A percentile compares a stretch with the other conserved stretches of the same genome.
Conservation (phyloP, 2,888 invertebrate species). For the Drosophila kuntzei region DNA sequence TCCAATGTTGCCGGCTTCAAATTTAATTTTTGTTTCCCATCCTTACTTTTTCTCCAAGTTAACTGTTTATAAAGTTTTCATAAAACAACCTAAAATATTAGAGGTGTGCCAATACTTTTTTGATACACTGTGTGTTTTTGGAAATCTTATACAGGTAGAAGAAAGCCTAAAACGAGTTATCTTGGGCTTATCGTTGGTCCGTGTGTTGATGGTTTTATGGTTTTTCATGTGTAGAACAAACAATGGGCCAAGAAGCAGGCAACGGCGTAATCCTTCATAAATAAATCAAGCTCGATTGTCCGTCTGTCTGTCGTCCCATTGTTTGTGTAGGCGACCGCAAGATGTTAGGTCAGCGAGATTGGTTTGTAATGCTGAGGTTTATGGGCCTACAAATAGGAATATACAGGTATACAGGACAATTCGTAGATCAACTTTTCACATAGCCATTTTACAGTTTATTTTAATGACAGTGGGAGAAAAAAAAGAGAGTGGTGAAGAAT, state of each 20-base stretch:
- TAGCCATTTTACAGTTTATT: constrained; percentile 59
- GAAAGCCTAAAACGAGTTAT: constrained; percentile 64
- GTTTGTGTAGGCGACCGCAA: constrained; percentile 51
- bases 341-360: constrained; percentile 17
- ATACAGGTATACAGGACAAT: constrained; percentile 1
- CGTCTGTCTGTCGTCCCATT: constrained; percentile 15
- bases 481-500: constrained; percentile 16
- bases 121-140: not conserved
- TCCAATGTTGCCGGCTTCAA: no score
- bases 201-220: constrained; percentile 74
- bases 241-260: constrained; percentile 50
- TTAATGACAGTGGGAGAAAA: constrained; percentile 49
- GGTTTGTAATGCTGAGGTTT: constrained; percentile 8
- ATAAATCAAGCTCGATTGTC: constrained; percentile 57
- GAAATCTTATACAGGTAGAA: constrained; percentile 12
- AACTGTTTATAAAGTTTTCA: not conserved
- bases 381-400: constrained; percentile 9
- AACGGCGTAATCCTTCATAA: constrained; percentile 67
- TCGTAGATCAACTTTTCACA: constrained; percentile 45
- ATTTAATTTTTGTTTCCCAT: not conserved
- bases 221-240: constrained; percentile 61
- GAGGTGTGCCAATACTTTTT: not conserved
- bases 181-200: constrained; percentile 59
- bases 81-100: no score
- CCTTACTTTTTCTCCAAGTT: not conserved